A percentile compares a stretch with the other conserved stretches of the same genome.
Conservation (phyloP, 2,113 vertebrate species). For the Macrotis lagotis region DNA sequence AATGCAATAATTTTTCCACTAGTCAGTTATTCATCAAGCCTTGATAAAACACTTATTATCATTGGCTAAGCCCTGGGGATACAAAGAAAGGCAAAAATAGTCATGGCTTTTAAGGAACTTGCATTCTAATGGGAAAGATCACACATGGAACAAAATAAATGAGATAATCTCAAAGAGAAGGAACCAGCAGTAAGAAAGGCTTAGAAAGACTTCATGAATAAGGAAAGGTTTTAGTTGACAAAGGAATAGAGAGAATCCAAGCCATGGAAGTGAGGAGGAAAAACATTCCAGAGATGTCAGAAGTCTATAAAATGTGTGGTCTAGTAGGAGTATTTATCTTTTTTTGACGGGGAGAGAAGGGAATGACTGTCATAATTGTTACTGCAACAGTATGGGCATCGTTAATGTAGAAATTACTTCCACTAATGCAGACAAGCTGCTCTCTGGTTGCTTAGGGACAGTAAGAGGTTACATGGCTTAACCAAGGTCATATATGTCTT, state of each 20-base stretch:
- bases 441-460: no score
- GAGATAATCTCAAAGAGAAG: background rate
- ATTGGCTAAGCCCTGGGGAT: background rate
- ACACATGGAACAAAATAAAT: background rate
- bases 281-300: background rate
- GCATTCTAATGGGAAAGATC: background rate
- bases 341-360: no score
- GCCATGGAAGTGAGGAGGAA: background rate
- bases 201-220: background rate
- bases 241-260: background rate
- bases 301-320: no score
- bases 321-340: no score
- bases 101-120: background rate
- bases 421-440: no score
- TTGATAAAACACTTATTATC: background rate
- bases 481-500: no score
- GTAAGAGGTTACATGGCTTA: no score
- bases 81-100: background rate
- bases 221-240: background rate
- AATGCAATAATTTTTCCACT: background rate
- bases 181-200: background rate
- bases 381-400: no score
- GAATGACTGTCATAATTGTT: no score
- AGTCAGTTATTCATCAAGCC: background rate
- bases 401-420: no score